A percentile compares a stretch with the other conserved stretches of the same genome.
These are phyloP conservation scores for Gonatopus flavifemur DNA, from an alignment of 1,140 invertebrate genomes.

Conservation along the genomic window DNA sequence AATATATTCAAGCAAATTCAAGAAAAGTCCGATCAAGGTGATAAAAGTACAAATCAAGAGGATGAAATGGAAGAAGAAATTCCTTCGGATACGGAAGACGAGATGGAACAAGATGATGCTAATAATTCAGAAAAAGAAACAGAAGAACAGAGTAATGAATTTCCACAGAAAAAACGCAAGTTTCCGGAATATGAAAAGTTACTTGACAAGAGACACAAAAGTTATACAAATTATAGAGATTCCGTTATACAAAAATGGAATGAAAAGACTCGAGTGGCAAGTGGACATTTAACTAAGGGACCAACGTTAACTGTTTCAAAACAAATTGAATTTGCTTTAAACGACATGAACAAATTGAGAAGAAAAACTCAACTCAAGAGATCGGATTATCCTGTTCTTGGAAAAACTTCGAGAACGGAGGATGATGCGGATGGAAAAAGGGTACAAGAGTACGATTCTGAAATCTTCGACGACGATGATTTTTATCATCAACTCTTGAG, in stretches of 20 bases:
- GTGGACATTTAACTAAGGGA: conserved; percentile 63
- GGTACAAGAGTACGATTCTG: conserved; percentile 69
- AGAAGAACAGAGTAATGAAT: conserved; percentile 49
- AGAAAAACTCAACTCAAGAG: conserved; percentile 81
- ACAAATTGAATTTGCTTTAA: conserved; percentile 84
- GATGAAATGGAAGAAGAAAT: conserved; percentile 59
- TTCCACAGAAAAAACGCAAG: conserved; percentile 64
- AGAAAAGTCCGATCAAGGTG: conserved; percentile 24
- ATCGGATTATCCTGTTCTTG: conserved; percentile 73
- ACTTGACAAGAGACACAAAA: conserved; percentile 65
- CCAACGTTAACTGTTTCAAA: conserved; percentile 77
- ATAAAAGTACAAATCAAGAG: conserved; percentile 20
- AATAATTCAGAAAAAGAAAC: conserved; percentile 51
- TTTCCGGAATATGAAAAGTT: conserved; percentile 63
- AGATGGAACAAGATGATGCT: conserved; percentile 49
- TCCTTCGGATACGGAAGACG: conserved; percentile 56
- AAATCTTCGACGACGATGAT: conserved; percentile 96
- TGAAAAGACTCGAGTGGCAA: conserved; percentile 78
- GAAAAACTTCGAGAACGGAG: conserved; percentile 51
- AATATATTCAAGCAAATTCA: conserved; percentile 27
- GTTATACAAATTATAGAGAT: conserved; percentile 74
- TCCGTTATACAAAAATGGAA: conserved; percentile 87
- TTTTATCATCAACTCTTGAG: conserved; percentile 93
- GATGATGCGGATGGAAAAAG: conserved; percentile 51
- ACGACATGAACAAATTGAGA: conserved; percentile 75